Evolutionary conservation across 2,888 invertebrate species (phyloP).

Genomic region (Stratiomys singularior): DNA sequence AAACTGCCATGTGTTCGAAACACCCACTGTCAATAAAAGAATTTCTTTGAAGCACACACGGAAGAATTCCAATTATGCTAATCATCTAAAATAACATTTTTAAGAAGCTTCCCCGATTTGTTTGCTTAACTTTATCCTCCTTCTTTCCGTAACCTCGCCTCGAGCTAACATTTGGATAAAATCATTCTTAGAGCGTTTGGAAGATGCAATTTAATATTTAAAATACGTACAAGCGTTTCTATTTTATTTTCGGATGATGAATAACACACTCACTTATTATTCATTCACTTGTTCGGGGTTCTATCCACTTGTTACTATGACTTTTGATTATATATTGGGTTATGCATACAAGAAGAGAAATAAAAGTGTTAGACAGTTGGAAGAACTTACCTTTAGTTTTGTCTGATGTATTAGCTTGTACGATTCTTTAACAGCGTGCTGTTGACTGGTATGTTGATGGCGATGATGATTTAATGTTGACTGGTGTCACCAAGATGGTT

Average conservation of each 20-base stretch:
- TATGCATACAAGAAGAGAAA: neutral
- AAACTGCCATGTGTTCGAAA: neutral
- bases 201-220: neutral
- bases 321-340: neutral
- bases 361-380: neutral
- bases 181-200: neutral
- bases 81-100: constrained; percentile 31
- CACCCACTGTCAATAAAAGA: neutral
- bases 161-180: neutral
- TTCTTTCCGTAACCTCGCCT: neutral
- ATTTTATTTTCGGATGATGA: neutral
- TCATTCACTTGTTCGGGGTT: constrained; percentile 1
- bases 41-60: neutral
- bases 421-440: neutral
- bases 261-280: constrained; percentile 6
- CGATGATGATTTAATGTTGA: neutral
- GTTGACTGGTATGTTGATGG: constrained; percentile 10
- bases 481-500: constrained; percentile 17
- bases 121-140: neutral
- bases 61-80: constrained; percentile 23
- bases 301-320: neutral
- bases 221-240: neutral
- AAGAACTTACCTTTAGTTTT: constrained; percentile 29
- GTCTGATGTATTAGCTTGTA: constrained; percentile 6
- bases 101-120: neutral